Conservation (phyloP, 2,797 vertebrate species). For the Bovichtus diacanthus region DNA sequence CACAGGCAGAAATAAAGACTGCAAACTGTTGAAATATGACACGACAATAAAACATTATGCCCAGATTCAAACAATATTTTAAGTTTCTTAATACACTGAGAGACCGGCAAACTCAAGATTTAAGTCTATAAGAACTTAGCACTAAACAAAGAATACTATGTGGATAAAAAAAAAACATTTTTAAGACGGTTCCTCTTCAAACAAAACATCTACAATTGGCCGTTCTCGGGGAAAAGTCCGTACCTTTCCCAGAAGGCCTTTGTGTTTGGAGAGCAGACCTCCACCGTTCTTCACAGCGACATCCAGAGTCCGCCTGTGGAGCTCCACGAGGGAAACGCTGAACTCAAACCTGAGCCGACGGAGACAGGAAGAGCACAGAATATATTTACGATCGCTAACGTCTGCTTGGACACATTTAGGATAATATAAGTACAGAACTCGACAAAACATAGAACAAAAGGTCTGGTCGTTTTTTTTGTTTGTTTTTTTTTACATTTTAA, state of each 20-base stretch:
- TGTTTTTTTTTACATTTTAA: no score
- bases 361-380: no score
- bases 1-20: not conserved
- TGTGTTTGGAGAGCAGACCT: slow-evolving; percentile 95
- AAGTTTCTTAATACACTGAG: not conserved
- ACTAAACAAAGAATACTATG: not conserved
- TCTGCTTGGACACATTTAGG: no score
- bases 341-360: slow-evolving; percentile 92
- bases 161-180: no score
- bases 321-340: slow-evolving; percentile 91
- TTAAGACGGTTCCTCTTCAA: not conserved
- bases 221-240: no score
- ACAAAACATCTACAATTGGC: not conserved
- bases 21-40: not conserved
- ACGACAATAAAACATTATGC: not conserved
- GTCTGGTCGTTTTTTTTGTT: no score
- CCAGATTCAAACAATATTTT: not conserved
- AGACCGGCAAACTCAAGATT: not conserved
- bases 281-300: slow-evolving; percentile 97
- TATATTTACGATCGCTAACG: no score
- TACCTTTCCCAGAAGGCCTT: slow-evolving; percentile 97
- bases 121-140: not conserved
- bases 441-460: no score
- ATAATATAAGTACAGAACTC: no score
- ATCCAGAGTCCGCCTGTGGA: slow-evolving; percentile 92